Base-by-base conservation (phyloP, 2,113 vertebrate genomes). In the Engystomops pustulosus region DNA sequence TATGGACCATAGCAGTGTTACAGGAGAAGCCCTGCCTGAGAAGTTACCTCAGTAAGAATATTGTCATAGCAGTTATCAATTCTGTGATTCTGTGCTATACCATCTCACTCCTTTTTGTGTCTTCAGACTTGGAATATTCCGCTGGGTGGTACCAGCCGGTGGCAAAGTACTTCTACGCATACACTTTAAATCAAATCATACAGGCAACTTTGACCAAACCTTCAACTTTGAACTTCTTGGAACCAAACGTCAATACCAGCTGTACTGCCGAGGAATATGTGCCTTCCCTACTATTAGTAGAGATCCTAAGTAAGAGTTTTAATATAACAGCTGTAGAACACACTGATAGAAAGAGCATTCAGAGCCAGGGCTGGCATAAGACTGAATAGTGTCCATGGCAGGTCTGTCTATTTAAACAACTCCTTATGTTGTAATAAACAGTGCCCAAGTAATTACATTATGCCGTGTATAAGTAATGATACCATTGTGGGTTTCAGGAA, bases 181-280 rank as follows among this genome's bases (percentile, higher is more conserved):
- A 10, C 90, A 88, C 86, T 99, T 98, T 89, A 90, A 91, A 65
- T 93, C 97, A 10, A 67, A 11, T 0, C 80, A 84, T 0, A 34
- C 75, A 0, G 96, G 95, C 4, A 90, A 76, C 3, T 97, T 95
- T 88, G 92, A 96, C 15, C 94, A 96, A 87, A 92, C 83, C 0
- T 91, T 97, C 68, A 94, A 90, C 85, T 98, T 99, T 88, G 96
- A 98, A 89, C 41, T 97, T 10, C 77, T 95, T 23, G 96, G 93
- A 6, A 95, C 92, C 9, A 89, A 85, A 34, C 92, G 87, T 20
- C 88, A 70, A 68, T 97, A 97, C 89, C 89, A 95, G 86, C 87
- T 99, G 5, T 85, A 84, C 65, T 98, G 96, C 87, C 90, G 88
- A 27, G 96, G 95, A 2, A 76, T 87, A 1, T 94, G 94, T 89